Percentiles rank a stretch among this genome's conserved stretches.
phyloP scores from a whole-genome alignment of 2,888 invertebrate species.

The Thalpophila matura region DNA sequence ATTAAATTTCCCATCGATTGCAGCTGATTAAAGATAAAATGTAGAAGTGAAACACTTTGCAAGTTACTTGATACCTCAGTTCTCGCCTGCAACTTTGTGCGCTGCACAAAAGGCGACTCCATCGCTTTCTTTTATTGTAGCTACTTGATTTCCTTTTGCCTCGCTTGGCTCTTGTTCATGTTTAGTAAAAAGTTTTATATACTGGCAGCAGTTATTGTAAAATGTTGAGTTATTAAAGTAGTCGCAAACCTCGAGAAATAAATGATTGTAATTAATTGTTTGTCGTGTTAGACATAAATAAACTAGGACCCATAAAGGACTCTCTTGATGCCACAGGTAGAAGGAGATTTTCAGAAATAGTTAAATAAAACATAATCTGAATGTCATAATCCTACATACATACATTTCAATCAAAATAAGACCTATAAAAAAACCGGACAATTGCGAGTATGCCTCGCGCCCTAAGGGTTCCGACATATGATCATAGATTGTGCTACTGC shows the following conservation, averaged over 20 bases:
- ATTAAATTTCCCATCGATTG: slow-evolving; percentile 47
- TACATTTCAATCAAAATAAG: too few relatives aligned
- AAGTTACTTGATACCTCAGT: slow-evolving; percentile 53
- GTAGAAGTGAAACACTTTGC: slow-evolving; percentile 41
- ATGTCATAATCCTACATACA: too few relatives aligned
- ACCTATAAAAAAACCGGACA: too few relatives aligned
- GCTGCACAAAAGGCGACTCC: slow-evolving; percentile 47
- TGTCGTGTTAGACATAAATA: too few relatives aligned
- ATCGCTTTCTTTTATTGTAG: slow-evolving; percentile 57
- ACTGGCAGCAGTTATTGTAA: neutral
- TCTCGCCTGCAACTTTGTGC: slow-evolving; percentile 53
- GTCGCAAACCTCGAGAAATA: neutral
- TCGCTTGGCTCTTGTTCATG: slow-evolving; percentile 37
- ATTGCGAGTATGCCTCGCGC: too few relatives aligned
- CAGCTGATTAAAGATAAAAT: slow-evolving; percentile 58
- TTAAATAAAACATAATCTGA: too few relatives aligned
- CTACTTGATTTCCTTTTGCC: slow-evolving; percentile 57
- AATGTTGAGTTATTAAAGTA: neutral
- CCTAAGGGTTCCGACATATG: too few relatives aligned
- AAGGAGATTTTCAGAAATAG: too few relatives aligned
- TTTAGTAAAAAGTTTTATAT: slow-evolving; percentile 33
- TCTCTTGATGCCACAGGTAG: too few relatives aligned
- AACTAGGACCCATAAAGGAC: too few relatives aligned
- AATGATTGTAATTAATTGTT: too few relatives aligned
- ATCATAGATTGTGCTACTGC: too few relatives aligned